These are phyloP conservation scores for Isaurus tuberculatus DNA, from an alignment of 92 coral and sea anemone species.

Conservation along the genomic window DNA sequence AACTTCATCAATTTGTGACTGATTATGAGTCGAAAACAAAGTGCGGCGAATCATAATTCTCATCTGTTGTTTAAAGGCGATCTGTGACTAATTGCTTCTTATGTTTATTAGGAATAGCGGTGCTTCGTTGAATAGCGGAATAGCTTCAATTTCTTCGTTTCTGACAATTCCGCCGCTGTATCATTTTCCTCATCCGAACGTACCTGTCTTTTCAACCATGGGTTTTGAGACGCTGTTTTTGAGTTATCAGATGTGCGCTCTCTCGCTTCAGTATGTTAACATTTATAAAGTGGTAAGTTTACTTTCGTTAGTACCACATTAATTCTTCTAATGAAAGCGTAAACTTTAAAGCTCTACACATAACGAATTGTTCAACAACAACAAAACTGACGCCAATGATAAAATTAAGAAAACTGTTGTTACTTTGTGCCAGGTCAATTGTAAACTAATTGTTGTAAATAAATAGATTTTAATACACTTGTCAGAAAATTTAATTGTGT, in stretches of 20 bases:
- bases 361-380: not conserved
- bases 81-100: not conserved
- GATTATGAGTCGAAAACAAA: not conserved
- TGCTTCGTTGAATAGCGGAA: constrained; percentile 64
- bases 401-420: too few species aligned
- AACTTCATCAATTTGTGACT: not conserved
- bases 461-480: too few species aligned
- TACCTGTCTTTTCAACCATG: constrained; percentile 85
- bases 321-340: constrained; percentile 15
- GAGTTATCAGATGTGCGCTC: constrained; percentile 79
- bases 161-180: constrained; percentile 79
- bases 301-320: not conserved
- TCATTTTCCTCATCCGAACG: constrained; percentile 84
- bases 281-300: constrained; percentile 92
- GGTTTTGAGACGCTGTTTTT: constrained; percentile 87
- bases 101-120: constrained; percentile 74
- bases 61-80: constrained; percentile 5
- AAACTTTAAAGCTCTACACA: not conserved
- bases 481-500: too few species aligned
- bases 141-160: constrained; percentile 79
- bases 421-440: too few species aligned
- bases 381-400: too few species aligned
- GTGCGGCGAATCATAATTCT: not conserved
- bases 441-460: too few species aligned
- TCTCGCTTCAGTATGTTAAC: constrained; percentile 86